Evolutionary conservation across 1,140 invertebrate genomes (phyloP).

Genomic region (Battus philenor): DNA sequence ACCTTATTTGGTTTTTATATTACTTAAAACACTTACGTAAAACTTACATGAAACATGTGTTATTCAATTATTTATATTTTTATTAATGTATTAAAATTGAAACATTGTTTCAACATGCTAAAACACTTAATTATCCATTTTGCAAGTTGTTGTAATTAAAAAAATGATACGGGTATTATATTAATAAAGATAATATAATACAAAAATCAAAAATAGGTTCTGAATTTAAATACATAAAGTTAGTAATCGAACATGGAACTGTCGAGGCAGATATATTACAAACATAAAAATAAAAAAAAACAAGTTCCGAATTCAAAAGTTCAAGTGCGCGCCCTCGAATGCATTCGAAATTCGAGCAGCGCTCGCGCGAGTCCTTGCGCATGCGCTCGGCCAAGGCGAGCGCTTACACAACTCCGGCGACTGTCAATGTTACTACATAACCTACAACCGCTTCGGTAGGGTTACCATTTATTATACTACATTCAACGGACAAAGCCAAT

Average conservation of each 20-base stretch:
- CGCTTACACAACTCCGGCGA: slow-evolving; percentile 45
- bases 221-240: too few species aligned
- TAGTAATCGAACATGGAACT: too few species aligned
- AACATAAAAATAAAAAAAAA: slow-evolving; percentile 22
- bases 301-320: slow-evolving; percentile 36
- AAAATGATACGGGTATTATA: too few species aligned
- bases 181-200: too few species aligned
- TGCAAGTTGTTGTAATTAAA: too few species aligned
- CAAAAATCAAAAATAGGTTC: too few species aligned
- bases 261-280: neutral
- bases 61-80: too few species aligned
- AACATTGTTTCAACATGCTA: too few species aligned
- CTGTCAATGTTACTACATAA: slow-evolving; percentile 68
- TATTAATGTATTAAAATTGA: too few species aligned
- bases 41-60: neutral
- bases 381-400: slow-evolving; percentile 60
- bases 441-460: slow-evolving; percentile 30
- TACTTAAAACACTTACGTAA: neutral
- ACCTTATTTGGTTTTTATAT: slow-evolving; percentile 12
- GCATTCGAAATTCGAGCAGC: slow-evolving; percentile 23
- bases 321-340: slow-evolving; percentile 38
- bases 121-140: too few species aligned
- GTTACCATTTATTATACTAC: slow-evolving; percentile 17
- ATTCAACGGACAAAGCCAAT: too few species aligned
- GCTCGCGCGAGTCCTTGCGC: slow-evolving; percentile 51